Base-by-base conservation (phyloP, 2,797 vertebrate genomes). In the Xenops minutus region DNA sequence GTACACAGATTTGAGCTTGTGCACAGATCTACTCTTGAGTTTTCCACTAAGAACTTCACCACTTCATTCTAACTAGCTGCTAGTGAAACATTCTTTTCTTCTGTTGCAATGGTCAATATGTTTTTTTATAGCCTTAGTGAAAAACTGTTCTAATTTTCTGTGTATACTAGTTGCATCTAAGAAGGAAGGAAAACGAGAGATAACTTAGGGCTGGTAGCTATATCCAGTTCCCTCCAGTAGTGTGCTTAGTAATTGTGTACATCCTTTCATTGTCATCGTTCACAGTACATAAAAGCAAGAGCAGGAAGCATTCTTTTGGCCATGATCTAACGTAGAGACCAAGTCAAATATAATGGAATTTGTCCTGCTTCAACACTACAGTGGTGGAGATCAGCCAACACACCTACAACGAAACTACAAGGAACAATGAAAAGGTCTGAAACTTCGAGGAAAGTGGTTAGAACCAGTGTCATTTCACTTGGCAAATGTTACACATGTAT, bases 401-500 rank as follows among this genome's bases (percentile, higher is more conserved):
- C 20, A 67, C 18, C 34, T 67, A 17, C 21, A 63, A 27, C 2
- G 22, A 64, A 71, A n/a, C 36, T 32, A 23, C 26, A 24, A 39
- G 36, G 32, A 52, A 44, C 5, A 48, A 69, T 7, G 27, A 22
- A 41, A 88, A 68, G 3, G 6, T 17, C 12, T 79, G 79, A 82
- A 92, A 67, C 19, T 26, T 59, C 32, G 24, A 73, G 17, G 32
- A 74, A 80, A 93, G 39, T 14, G 12, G 9, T 23, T 10, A 84
- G 39, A 54, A 32, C 14, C 52, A 46, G 84, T 19, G 52, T 7
- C 10, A 67, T 49, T 67, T 71, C 34, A 55, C 26, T 11, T 36
- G 66, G 21, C 0, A 0, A 54, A 20, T 26, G 27, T 43, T 80
- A 58, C 56, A 34, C 2, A 3, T 4, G 4, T 73, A 58, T 63